A percentile compares a stretch with the other conserved stretches of the same genome.
Conservation (phyloP, 2,113 vertebrate genomes). For the Lichenostomus cassidix region DNA sequence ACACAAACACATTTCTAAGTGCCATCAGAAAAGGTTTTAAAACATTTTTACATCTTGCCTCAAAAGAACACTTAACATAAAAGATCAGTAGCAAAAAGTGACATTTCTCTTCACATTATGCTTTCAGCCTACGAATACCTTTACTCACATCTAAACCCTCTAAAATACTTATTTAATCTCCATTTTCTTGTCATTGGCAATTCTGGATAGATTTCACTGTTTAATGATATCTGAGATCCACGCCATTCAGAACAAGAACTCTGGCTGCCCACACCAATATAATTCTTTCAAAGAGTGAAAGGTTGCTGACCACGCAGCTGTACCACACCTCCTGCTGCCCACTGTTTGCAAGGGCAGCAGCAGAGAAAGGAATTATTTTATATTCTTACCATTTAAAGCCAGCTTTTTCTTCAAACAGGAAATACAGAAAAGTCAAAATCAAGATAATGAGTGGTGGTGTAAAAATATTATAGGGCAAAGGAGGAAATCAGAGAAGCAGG, state of each 20-base stretch:
- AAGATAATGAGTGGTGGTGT: not conserved
- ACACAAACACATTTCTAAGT: not conserved
- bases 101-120: not conserved
- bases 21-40: not conserved
- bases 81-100: not conserved
- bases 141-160: not conserved
- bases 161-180: not conserved
- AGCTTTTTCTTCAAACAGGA: not conserved
- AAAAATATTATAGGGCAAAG: not conserved
- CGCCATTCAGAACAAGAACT: not conserved
- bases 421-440: not conserved
- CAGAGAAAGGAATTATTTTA: not conserved
- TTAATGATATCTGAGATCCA: not conserved
- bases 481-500: not conserved
- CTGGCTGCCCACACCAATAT: not conserved
- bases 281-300: not conserved
- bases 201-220: not conserved
- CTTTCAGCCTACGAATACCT: not conserved
- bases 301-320: not conserved
- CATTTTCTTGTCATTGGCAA: not conserved
- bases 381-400: not conserved
- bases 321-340: not conserved
- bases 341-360: not conserved
- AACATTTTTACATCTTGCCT: not conserved
- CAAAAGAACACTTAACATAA: not conserved